Conservation (phyloP, 2,888 invertebrate genomes). For the Cosmia trapezina region DNA sequence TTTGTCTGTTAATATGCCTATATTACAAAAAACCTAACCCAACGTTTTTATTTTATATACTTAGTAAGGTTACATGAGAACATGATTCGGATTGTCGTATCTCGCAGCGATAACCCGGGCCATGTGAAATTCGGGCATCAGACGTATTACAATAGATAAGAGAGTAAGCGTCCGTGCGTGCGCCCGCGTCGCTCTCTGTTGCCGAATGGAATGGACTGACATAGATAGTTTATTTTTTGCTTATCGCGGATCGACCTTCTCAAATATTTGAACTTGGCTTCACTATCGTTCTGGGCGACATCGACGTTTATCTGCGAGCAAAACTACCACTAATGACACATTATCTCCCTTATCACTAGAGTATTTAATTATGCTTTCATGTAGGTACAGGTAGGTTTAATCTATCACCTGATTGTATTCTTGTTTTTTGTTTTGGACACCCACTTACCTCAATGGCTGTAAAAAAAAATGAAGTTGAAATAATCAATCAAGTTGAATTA, state of each 20-base stretch:
- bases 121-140: slow-evolving; percentile 69
- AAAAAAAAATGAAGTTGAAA: slow-evolving; percentile 71
- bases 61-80: slow-evolving; percentile 50
- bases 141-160: slow-evolving; percentile 65
- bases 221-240: slow-evolving; percentile 75
- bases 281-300: slow-evolving; percentile 69
- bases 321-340: slow-evolving; percentile 67
- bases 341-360: slow-evolving; percentile 65
- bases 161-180: slow-evolving; percentile 45
- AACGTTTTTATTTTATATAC: slow-evolving; percentile 34
- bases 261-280: slow-evolving; percentile 81
- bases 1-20: slow-evolving; percentile 18
- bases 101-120: slow-evolving; percentile 67
- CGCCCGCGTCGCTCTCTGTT: slow-evolving; percentile 67
- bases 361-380: slow-evolving; percentile 46
- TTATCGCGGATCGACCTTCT: slow-evolving; percentile 79
- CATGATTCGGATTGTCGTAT: slow-evolving; percentile 57
- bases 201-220: slow-evolving; percentile 76
- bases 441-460: slow-evolving; percentile 68
- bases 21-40: slow-evolving; percentile 24
- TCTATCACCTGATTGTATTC: slow-evolving; percentile 56
- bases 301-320: slow-evolving; percentile 68
- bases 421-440: slow-evolving; percentile 67
- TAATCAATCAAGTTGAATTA: slow-evolving; percentile 76
- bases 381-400: slow-evolving; percentile 51